Percentiles rank a stretch among this genome's conserved stretches.
These are phyloP conservation scores for Falco novaeseelandiae DNA, from an alignment of 2,797 vertebrate species.

Conservation along the genomic window DNA sequence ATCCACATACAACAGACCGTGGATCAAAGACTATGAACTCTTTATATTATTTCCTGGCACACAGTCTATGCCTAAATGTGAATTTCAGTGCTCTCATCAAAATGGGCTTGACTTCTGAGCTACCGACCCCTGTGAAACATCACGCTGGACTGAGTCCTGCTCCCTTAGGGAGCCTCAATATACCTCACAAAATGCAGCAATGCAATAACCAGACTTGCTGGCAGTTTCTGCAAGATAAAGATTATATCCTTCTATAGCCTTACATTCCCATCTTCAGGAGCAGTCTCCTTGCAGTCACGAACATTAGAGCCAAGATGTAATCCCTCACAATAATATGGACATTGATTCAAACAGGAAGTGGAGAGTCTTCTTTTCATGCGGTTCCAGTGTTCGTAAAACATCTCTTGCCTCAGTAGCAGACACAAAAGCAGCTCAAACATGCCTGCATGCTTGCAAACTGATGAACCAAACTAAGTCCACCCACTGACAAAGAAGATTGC, in stretches of 20 bases:
- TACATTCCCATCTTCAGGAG: not conserved
- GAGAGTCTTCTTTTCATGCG: not conserved
- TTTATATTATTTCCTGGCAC: not conserved
- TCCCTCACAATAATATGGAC: not conserved
- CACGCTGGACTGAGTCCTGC: not conserved
- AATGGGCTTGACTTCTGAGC: constrained; percentile 1
- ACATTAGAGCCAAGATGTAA: not conserved
- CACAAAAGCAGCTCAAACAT: not conserved
- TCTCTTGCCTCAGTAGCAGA: not conserved
- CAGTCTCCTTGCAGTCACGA: not conserved
- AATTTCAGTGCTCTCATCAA: constrained; percentile 29
- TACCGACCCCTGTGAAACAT: not conserved
- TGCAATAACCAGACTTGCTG: not conserved
- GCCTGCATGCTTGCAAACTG: not conserved
- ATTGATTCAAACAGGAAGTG: not conserved
- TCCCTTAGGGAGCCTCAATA: not conserved
- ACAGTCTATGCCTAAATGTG: not conserved
- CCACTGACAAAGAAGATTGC: not conserved
- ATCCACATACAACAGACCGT: not conserved
- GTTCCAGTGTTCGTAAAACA: not conserved
- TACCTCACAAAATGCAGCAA: not conserved
- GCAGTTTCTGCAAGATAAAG: constrained; percentile 11
- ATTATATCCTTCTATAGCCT: constrained; percentile 1
- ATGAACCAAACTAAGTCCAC: not conserved
- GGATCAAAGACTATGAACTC: constrained; percentile 20